A percentile compares a stretch with the other conserved stretches of the same genome.
phyloP scores from a whole-genome alignment of 2,797 vertebrate genomes.

The Poeciliopsis infans region DNA sequence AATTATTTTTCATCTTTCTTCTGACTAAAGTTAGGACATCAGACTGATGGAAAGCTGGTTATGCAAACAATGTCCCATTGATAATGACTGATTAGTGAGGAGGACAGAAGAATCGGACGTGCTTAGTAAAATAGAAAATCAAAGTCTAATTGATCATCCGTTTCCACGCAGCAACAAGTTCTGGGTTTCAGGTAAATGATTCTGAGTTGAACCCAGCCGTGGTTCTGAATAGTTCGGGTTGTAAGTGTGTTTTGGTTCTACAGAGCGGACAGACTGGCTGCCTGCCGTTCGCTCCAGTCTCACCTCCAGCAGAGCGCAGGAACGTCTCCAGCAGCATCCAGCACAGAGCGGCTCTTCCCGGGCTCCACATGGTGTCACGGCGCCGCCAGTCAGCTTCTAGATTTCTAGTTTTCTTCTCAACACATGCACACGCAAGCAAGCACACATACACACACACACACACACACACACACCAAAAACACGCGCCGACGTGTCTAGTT shows the following conservation, averaged over 20 bases:
- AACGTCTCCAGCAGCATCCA: constrained; percentile 67
- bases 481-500: not conserved
- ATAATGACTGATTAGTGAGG: not conserved
- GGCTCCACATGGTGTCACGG: constrained; percentile 69
- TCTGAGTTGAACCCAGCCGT: not conserved
- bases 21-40: not conserved
- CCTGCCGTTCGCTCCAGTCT: not conserved
- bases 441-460: not conserved
- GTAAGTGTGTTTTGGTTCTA: not conserved
- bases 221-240: not conserved
- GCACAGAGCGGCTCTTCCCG: constrained; percentile 58
- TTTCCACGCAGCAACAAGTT: not conserved
- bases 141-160: not conserved
- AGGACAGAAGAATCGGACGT: not conserved
- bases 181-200: not conserved
- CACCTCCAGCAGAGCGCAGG: constrained; percentile 69
- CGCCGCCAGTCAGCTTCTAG: not conserved
- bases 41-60: not conserved
- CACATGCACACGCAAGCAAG: not conserved
- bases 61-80: not conserved
- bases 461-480: not conserved
- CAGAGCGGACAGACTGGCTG: not conserved
- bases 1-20: not conserved
- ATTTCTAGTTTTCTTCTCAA: constrained; percentile 1
- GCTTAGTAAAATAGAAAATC: not conserved